Evolutionary conservation across 2,888 invertebrate species (phyloP).

Genomic region (Ligdia adustata): DNA sequence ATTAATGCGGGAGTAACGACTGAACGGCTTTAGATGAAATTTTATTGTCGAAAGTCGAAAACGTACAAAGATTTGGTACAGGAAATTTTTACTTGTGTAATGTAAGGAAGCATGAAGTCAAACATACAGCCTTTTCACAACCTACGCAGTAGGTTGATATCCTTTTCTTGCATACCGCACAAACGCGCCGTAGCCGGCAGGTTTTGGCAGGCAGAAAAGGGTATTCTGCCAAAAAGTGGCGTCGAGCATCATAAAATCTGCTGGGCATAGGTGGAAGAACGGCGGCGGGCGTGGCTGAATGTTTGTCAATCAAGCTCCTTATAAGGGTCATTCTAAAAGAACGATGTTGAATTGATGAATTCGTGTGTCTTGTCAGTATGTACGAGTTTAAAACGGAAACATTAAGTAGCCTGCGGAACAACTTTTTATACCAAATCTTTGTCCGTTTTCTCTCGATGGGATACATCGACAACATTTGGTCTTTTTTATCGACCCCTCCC

Average conservation of each 20-base stretch:
- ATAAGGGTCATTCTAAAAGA: not conserved
- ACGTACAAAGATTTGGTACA: not conserved
- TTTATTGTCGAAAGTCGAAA: not conserved
- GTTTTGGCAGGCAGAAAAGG: not conserved
- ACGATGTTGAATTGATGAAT: constrained; percentile 12
- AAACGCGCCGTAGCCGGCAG: not conserved
- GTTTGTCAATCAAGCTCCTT: not conserved
- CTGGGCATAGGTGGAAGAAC: not conserved
- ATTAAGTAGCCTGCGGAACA: constrained; percentile 32
- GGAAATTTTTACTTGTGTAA: not conserved
- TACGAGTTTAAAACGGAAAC: constrained; percentile 27
- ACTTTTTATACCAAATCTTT: constrained; percentile 39
- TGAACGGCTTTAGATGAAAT: not conserved
- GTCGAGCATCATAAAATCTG: not conserved
- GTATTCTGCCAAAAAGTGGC: not conserved
- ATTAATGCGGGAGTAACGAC: too few relatives aligned
- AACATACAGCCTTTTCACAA: too few relatives aligned
- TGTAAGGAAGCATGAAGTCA: not conserved
- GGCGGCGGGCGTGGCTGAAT: not conserved
- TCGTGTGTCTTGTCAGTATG: constrained; percentile 21
- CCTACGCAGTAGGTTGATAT: not conserved
- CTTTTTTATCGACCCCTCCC: constrained; percentile 33
- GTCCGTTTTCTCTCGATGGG: constrained; percentile 38
- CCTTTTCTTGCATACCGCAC: not conserved
- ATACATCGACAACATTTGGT: constrained; percentile 36